Percentiles rank a stretch among this genome's conserved stretches.
phyloP scores from a whole-genome alignment of 2,113 vertebrate species.

The Lophotis ruficrista region DNA sequence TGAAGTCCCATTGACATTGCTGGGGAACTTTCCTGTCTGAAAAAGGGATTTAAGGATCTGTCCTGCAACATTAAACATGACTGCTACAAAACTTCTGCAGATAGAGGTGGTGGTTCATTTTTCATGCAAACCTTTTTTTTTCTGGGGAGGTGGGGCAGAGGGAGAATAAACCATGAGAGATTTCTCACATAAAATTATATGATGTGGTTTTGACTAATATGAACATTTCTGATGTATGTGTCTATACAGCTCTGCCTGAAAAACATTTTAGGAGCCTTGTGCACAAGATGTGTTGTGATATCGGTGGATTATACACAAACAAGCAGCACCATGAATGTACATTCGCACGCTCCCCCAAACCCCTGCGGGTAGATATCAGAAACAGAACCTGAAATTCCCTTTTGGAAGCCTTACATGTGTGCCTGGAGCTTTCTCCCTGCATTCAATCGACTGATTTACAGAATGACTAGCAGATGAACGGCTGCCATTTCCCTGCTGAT shows the following conservation, averaged over 20 bases:
- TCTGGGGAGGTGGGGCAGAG: accelerated
- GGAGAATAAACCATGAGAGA: neutral
- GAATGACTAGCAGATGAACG: slow-evolving; percentile 20
- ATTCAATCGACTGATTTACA: neutral
- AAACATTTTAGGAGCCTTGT: slow-evolving; percentile 29
- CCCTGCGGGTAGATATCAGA: neutral
- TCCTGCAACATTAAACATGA: neutral
- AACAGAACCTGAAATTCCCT: slow-evolving; percentile 12
- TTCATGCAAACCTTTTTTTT: neutral
- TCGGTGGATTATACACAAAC: neutral
- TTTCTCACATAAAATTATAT: slow-evolving; percentile 36
- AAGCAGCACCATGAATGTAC: neutral
- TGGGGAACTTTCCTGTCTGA: neutral
- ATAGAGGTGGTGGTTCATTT: neutral
- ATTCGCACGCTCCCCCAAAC: neutral
- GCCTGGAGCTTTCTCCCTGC: neutral
- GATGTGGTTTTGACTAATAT: neutral
- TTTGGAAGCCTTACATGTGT: neutral
- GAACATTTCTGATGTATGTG: neutral
- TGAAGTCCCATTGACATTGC: neutral
- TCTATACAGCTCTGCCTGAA: neutral
- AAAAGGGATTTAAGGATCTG: neutral
- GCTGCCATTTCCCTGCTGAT: neutral
- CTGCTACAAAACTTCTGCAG: neutral
- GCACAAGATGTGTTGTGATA: neutral